phyloP scores from a whole-genome alignment of 2,888 invertebrate genomes.

The Xestia c-nigrum region DNA sequence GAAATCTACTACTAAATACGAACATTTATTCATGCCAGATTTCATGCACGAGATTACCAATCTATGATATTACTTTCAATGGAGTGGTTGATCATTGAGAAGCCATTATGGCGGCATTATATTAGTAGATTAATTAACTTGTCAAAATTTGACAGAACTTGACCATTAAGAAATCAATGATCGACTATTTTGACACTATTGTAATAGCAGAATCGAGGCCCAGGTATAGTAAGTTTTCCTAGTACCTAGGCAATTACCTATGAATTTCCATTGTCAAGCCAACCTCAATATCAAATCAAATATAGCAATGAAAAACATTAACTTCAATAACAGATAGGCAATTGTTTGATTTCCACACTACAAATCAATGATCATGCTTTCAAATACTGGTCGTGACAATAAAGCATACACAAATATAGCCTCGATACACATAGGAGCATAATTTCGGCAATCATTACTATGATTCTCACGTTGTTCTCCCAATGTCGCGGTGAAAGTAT shows the following conservation, averaged over 20 bases:
- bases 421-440: slow-evolving; percentile 4
- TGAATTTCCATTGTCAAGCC: neutral
- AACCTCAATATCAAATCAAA: neutral
- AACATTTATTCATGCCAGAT: too few species aligned
- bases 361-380: slow-evolving; percentile 26
- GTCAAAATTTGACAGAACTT: too few species aligned
- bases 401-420: slow-evolving; percentile 20
- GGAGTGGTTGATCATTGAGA: too few species aligned
- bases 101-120: too few species aligned
- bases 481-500: slow-evolving; percentile 55
- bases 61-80: too few species aligned
- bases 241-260: neutral
- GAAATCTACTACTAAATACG: too few species aligned
- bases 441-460: slow-evolving; percentile 40
- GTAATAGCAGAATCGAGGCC: too few species aligned
- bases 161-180: too few species aligned
- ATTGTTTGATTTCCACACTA: slow-evolving; percentile 13
- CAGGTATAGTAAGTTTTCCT: neutral
- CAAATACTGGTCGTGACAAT: slow-evolving; percentile 27
- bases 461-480: slow-evolving; percentile 56
- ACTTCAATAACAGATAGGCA: neutral
- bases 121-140: too few species aligned
- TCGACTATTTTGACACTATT: too few species aligned
- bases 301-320: neutral
- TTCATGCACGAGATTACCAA: too few species aligned